Percentiles rank a stretch among this genome's conserved stretches.
Conservation (phyloP, 1,140 invertebrate genomes). For the Drosophila nikananu region DNA sequence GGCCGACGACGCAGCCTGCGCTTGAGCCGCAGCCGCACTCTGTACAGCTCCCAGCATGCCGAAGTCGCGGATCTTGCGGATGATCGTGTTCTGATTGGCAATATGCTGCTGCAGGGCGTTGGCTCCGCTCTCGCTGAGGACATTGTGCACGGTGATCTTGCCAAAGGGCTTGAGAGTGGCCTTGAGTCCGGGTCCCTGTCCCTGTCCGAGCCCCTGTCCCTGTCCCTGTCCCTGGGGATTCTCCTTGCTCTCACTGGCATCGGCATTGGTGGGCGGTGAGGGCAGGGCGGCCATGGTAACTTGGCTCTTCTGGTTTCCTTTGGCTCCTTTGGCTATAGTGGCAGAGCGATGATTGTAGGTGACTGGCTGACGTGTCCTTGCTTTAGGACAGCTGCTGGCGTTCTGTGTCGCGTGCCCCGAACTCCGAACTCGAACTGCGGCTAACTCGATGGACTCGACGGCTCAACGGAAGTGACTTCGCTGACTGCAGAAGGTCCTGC, state of each 20-base stretch:
- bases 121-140: slow-evolving; percentile 73
- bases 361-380: slow-evolving; percentile 12
- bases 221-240: slow-evolving; percentile 32
- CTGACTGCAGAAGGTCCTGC: slow-evolving; percentile 55
- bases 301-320: slow-evolving; percentile 1
- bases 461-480: slow-evolving; percentile 80
- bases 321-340: neutral
- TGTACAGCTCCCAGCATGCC: slow-evolving; percentile 80
- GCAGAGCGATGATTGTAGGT: slow-evolving; percentile 18
- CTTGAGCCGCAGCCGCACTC: slow-evolving; percentile 44
- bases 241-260: slow-evolving; percentile 42
- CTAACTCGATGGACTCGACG: slow-evolving; percentile 18
- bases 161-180: slow-evolving; percentile 65
- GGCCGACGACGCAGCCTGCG: neutral
- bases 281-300: slow-evolving; percentile 63
- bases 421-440: slow-evolving; percentile 59
- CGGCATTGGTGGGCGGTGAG: slow-evolving; percentile 42
- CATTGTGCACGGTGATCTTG: slow-evolving; percentile 81
- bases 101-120: slow-evolving; percentile 73
- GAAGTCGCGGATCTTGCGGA: slow-evolving; percentile 80
- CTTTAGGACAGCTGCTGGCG: slow-evolving; percentile 79
- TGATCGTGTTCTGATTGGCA: slow-evolving; percentile 76
- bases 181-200: slow-evolving; percentile 1
- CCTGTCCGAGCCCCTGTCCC: neutral
- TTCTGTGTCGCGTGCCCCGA: slow-evolving; percentile 85